These are phyloP conservation scores for Cheilosia impressa DNA, from an alignment of 2,888 invertebrate species.

Conservation along the genomic window DNA sequence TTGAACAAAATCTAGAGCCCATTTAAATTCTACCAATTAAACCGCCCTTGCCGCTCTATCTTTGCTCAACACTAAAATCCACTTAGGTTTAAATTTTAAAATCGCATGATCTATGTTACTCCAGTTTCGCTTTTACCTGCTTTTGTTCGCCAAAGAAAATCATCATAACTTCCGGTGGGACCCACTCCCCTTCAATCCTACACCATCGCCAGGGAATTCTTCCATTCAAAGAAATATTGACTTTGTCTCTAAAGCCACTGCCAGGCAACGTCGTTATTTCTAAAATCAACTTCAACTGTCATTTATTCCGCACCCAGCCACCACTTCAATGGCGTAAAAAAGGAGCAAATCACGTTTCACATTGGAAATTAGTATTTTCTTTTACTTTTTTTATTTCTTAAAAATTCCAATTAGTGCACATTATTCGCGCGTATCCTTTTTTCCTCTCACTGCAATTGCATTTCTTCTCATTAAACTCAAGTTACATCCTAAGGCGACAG, in stretches of 20 bases:
- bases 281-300: slow-evolving; percentile 17
- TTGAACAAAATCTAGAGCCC: no score
- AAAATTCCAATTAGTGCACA: slow-evolving; percentile 69
- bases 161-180: no score
- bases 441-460: slow-evolving; percentile 55
- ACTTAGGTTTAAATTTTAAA: no score
- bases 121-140: no score
- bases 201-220: no score
- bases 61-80: no score
- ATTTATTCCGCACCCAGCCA: slow-evolving; percentile 19
- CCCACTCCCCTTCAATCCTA: no score
- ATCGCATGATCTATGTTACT: no score
- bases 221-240: background rate
- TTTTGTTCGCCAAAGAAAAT: no score
- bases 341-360: slow-evolving; percentile 46
- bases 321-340: slow-evolving; percentile 24
- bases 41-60: no score
- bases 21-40: no score
- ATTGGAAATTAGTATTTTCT: slow-evolving; percentile 64
- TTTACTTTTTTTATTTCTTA: slow-evolving; percentile 42
- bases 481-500: slow-evolving; percentile 70
- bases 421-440: slow-evolving; percentile 66
- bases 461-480: slow-evolving; percentile 69
- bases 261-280: slow-evolving; percentile 6
- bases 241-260: slow-evolving; percentile 1